Base-by-base conservation (phyloP, 2,797 vertebrate species). In the Coregonus ussuriensis region DNA sequence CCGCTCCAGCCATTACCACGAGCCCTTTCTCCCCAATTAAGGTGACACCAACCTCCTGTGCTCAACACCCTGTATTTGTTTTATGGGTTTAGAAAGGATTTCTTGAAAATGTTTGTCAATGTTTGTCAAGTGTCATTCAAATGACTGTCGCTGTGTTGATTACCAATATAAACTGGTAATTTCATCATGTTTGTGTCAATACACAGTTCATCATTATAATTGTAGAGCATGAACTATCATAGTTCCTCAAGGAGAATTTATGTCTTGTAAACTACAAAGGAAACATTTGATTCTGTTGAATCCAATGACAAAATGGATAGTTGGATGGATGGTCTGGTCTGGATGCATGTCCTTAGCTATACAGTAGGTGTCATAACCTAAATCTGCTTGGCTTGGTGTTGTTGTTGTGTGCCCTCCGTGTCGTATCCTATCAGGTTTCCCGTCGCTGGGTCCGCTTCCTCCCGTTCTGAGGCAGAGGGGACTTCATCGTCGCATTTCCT, bases 381-480 rank as follows among this genome's bases (percentile, higher is more conserved):
- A 88, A 75, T 18, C 2, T 33, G 37, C 16, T 72, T 86, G 82
- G 71, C 21, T 33, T 52, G n/a, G 18, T 81, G 37, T 77, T 53
- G 41, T 47, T 47, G 41, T 47, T 11, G 53, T 71, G 25, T 80
- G 7, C 4, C 21, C 21, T 25, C 21, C 21, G 76, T 89, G 82
- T 85, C 41, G 66, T 86, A 52, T 84, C 18, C 56, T 82, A 90
- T 79, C 91, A 95, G 94, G 92, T 92, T 87, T 90, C 93, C 0
- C 93, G 96, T 72, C 95, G 95, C 76, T 98, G 97, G 97, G 95
- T 97, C 90, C 95, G 96, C 54, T 99, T 98, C 95, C 96, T 99
- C 85, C 97, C 97, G 5, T 98, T 99, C 96, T 99, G 96, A 99
- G 85, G 72, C 79, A 0, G 87, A 78, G 0, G 72, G 53, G 0